phyloP scores from a whole-genome alignment of 30 jellyfish, hydroid and myxozoan species.

The Aurelia aurita complex sp. Pacific region DNA sequence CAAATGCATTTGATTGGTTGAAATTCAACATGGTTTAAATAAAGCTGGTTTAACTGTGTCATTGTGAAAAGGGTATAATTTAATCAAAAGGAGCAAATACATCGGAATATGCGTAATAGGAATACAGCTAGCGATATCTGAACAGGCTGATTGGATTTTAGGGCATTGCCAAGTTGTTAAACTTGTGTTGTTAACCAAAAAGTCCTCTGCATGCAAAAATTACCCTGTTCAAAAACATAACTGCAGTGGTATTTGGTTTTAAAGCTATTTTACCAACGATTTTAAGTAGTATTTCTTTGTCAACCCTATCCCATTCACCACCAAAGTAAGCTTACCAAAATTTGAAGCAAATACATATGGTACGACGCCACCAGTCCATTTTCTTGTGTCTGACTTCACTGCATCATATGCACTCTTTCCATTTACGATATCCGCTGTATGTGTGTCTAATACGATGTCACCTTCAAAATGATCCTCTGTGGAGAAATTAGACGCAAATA shows the following conservation, averaged over 20 bases:
- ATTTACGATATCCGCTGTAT: not conserved
- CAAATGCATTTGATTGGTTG: too few species aligned
- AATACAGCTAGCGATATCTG: not conserved
- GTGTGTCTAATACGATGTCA: not conserved
- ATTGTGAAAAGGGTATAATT: too few species aligned
- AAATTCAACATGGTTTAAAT: too few species aligned
- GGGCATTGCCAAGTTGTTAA: not conserved
- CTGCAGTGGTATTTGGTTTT: not conserved
- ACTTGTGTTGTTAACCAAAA: not conserved
- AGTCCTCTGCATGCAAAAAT: not conserved
- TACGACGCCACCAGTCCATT: slow-evolving; percentile 4
- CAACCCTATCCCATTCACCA: not conserved
- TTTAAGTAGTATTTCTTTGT: not conserved
- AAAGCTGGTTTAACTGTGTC: too few species aligned
- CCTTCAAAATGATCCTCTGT: slow-evolving; percentile 39
- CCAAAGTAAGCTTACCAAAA: not conserved
- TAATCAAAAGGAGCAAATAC: not conserved
- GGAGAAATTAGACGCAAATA: too few species aligned
- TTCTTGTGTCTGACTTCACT: not conserved
- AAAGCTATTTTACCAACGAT: not conserved
- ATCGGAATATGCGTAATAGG: not conserved
- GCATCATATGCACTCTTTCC: slow-evolving; percentile 7
- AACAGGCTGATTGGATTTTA: not conserved
- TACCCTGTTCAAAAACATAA: not conserved
- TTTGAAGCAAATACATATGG: not conserved